phyloP scores from a whole-genome alignment of 2,113 vertebrate species.

The Elephantulus edwardii region DNA sequence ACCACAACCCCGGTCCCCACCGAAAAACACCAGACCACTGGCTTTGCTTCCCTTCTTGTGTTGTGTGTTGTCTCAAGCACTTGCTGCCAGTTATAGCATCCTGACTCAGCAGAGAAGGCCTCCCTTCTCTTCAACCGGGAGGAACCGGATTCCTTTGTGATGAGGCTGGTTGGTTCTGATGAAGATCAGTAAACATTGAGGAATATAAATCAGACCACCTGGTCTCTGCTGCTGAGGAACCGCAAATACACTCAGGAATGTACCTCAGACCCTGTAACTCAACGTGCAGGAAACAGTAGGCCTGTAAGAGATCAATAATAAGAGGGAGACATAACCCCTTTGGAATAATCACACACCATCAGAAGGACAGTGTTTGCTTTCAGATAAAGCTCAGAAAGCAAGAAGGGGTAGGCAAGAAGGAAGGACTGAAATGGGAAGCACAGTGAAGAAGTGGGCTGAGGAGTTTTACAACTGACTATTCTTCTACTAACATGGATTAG shows the following conservation, averaged over 20 bases:
- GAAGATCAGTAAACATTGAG: background rate
- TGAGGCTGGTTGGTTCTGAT: background rate
- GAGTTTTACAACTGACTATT: too few species aligned
- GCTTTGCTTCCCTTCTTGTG: background rate
- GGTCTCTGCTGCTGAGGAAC: accelerated
- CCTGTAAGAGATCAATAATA: too few species aligned
- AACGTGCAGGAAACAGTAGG: too few species aligned
- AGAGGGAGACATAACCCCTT: too few species aligned
- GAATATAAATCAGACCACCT: accelerated
- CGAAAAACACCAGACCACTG: background rate
- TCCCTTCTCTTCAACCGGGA: background rate
- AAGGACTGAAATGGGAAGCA: too few species aligned
- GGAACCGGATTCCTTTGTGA: background rate
- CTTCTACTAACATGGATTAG: too few species aligned
- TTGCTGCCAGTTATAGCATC: accelerated
- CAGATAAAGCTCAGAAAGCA: too few species aligned
- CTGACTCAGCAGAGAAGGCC: background rate
- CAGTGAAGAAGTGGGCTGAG: too few species aligned
- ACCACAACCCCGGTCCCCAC: background rate
- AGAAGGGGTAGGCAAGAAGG: too few species aligned
- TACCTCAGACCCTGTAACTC: accelerated
- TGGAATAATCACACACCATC: too few species aligned
- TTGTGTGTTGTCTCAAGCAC: background rate
- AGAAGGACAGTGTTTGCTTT: too few species aligned
- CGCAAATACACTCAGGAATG: accelerated